Conservation (phyloP, 2,888 invertebrate species). For the Heliconius charithonia region DNA sequence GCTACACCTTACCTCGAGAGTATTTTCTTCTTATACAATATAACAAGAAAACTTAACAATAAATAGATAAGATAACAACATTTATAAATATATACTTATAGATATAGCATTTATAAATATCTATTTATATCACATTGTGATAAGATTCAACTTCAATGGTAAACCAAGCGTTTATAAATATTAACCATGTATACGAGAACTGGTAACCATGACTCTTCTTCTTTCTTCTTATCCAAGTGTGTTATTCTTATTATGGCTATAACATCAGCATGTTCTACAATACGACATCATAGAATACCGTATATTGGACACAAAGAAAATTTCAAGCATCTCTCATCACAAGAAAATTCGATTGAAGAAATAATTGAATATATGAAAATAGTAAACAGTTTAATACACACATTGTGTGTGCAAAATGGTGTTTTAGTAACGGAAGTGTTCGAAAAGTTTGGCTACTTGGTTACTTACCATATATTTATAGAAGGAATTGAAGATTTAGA, state of each 20-base stretch:
- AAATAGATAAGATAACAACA: slow-evolving; percentile 14
- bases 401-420: slow-evolving; percentile 4
- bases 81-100: not conserved
- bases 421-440: not conserved
- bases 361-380: slow-evolving; percentile 34
- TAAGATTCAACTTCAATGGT: not conserved
- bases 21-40: not conserved
- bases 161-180: not conserved
- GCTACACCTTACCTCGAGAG: too few species aligned
- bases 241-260: not conserved
- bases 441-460: not conserved
- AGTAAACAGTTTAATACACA: slow-evolving; percentile 35
- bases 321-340: not conserved
- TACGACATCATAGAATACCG: not conserved
- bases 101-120: not conserved
- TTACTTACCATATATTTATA: not conserved
- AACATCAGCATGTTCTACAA: not conserved
- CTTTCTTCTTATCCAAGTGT: too few species aligned
- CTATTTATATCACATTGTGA: not conserved
- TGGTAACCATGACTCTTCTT: not conserved
- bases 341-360: slow-evolving; percentile 23
- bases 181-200: not conserved
- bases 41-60: not conserved
- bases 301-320: not conserved
- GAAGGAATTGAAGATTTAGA: slow-evolving; percentile 22